These are phyloP conservation scores for Drosophila paranaensis DNA, from an alignment of 2,888 invertebrate species.

Conservation along the genomic window DNA sequence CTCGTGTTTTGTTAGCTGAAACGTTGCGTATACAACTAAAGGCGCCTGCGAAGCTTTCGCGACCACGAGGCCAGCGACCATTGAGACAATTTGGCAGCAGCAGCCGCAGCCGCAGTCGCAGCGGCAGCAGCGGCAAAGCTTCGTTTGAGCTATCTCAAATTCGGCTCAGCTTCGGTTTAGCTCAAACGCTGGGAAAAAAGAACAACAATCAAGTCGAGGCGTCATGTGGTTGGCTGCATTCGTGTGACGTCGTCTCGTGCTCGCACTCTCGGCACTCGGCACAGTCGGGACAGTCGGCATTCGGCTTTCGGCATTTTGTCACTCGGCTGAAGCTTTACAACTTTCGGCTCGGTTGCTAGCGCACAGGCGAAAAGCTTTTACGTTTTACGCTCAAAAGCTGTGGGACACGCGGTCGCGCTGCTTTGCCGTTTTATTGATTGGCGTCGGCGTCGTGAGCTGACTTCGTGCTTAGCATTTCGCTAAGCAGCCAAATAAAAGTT, in stretches of 20 bases:
- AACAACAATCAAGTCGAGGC: conserved; percentile 13
- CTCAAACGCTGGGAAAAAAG: conserved; percentile 38
- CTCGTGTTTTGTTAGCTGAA: conserved; percentile 78
- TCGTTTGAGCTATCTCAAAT: conserved; percentile 49
- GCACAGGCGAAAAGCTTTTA: conserved; percentile 40
- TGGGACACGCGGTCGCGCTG: conserved; percentile 27
- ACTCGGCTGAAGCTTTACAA: conserved; percentile 36
- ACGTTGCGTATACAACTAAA: conserved; percentile 83
- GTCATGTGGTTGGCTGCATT: conserved; percentile 68
- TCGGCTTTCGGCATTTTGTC: conserved; percentile 26
- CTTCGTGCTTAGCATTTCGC: conserved; percentile 46
- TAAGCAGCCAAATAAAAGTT: conserved; percentile 36
- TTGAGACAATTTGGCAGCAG: conserved; percentile 60
- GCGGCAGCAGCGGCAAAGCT: conserved; percentile 27
- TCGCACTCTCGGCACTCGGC: conserved; percentile 7
- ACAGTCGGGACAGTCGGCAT: neutral
- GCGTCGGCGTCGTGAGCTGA: conserved; percentile 38
- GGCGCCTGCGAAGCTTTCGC: conserved; percentile 79
- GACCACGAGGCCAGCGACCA: conserved; percentile 71
- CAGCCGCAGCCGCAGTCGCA: conserved; percentile 9
- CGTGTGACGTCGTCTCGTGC: neutral
- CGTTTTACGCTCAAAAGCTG: conserved; percentile 67
- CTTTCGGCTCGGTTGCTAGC: conserved; percentile 35
- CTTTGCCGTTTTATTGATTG: conserved; percentile 53
- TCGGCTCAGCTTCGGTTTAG: conserved; percentile 59